Evolutionary conservation across 2,797 vertebrate species (phyloP), one percentile per base, ranked within the genome.

Genomic region (Takifugu rubripes): DNA sequence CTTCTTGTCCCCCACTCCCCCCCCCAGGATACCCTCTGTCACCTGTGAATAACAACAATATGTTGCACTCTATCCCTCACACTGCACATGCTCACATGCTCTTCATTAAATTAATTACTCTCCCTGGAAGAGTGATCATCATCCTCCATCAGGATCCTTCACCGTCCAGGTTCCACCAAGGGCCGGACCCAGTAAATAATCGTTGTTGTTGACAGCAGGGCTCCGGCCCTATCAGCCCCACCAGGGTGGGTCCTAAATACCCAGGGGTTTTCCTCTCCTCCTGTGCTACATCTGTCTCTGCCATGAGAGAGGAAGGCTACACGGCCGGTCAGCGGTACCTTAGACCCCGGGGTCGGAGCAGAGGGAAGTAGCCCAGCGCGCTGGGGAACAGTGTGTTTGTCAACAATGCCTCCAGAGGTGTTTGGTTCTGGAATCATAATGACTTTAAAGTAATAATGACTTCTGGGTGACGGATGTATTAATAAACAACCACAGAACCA

Each of bases 81-180:
- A 81, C 80, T 83, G 78, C 75, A 87, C 84, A 79, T 88, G 77
- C 81, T 89, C 90, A 91, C 87, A 82, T 87, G 88, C 82, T 88
- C 91, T 92, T 95, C 85, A 88, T 94, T 94, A 90, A 93, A 95
- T 95, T 93, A 95, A 96, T 96, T 94, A 94, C 87, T 91, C 91
- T 94, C 92, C 93, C 94, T 94, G 93, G 92, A 94, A 94, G 93
- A 95, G 90, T 91, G 90, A 95, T 96, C 93, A 96, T 96, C 90
- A 80, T 85, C 79, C 84, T 82, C 86, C 88, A 84, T 93, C 93
- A 92, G 88, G 92, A 95, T 95, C 90, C 90, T 93, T 95, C 92
- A 93, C 84, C 79, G 56, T 81, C 76, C 40, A n/a, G 76, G 82
- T 92, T 84, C 81, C 89, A 84, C 89, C 81, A 92, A 87, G 82